Evolutionary conservation across 2,113 vertebrate genomes (phyloP), one percentile per base, ranked within the genome.

Genomic region (Nothobranchius kuhntae): DNA sequence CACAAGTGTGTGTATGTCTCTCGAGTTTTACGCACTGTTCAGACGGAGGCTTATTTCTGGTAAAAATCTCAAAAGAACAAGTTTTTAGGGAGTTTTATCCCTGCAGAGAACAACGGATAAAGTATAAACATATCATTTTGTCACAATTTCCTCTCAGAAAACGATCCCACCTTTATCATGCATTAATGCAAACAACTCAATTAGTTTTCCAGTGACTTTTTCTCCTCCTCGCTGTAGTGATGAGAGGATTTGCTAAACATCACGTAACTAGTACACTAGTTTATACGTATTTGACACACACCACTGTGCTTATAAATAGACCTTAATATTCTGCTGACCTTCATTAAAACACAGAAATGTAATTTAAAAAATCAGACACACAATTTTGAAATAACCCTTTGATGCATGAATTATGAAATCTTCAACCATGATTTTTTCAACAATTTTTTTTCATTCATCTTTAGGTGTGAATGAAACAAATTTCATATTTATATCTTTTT

Each of bases 201-300:
- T 70, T 30, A 40, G 36, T 52, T 68, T 55, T 52, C 56, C 56
- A 55, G 58, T 66, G 46, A 17, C 8, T 61, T 67, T 9, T 8
- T 42, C 45, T 56, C 40, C 6, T 7, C 30, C 48, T 44, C 2
- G 9, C 47, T 47, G 38, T 47, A 51, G 56, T 54, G 26, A 69
- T n/a, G 56, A 53, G 48, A 65, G 69, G 53, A 73, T 73, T 63
- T 80, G 36, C 56, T 65, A 50, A 58, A 80, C 52, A 58, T 73
- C 70, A 67, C 30, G 21, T 72, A 62, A 73, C 56, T 36, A 13
- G 21, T 50, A n/a, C 14, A 50, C 61, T 8, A 30, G 36, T 63
- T 44, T 30, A 60, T 52, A 21, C 21, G 21, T 21, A 42, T 53
- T 40, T 40, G 38, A 3, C 6, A 53, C 6, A 53, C 14, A 48